Base-by-base conservation (phyloP, 1,140 invertebrate genomes). In the Sycobia sp. region DNA sequence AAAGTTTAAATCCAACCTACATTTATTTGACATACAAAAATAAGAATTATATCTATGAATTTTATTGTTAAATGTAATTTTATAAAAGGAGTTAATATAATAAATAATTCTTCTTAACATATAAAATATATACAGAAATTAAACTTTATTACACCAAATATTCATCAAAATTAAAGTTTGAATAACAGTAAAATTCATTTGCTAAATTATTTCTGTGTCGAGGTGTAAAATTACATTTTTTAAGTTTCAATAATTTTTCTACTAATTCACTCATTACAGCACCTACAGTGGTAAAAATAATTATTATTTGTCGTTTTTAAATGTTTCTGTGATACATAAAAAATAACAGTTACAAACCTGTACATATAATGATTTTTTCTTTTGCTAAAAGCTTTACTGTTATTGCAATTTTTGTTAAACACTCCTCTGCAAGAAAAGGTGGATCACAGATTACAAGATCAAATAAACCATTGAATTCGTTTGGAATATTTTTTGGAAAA, bases 351-450 rank as follows among this genome's bases (percentile, higher is more conserved):
- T 61, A 71, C 25, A 67, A 80, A 90, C 95, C 95, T 68, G 96
- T 97, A 73, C 95, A 97, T 1, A 98, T 79, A 29, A 98, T 85
- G 44, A 97, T 87, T 74, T 95, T 93, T 5, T 87, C 82, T 74
- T 92, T 93, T 0, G 87, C 76, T 43, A 98, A 73, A 68, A 86
- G 87, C 67, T 89, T 89, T 5, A 97, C 87, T 0, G 95, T 95
- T 39, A 86, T 76, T 0, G 92, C 86, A 23, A 88, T 90, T 83
- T 97, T 97, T 3, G 86, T 86, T 16, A 97, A 84, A 82, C 96
- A 98, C 80, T 98, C 95, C 68, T 95, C 90, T 0, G 94, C 92
- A 7, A 98, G 80, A 81, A 97, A 98, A 11, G 96, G 96, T 11
- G 96, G 96, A 84, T 98, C 96, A 0, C 90, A 93, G 55, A 98